A percentile compares a stretch with the other conserved stretches of the same genome.
These are phyloP conservation scores for Crocallis elinguaria DNA, from an alignment of 2,888 invertebrate genomes.

Conservation along the genomic window DNA sequence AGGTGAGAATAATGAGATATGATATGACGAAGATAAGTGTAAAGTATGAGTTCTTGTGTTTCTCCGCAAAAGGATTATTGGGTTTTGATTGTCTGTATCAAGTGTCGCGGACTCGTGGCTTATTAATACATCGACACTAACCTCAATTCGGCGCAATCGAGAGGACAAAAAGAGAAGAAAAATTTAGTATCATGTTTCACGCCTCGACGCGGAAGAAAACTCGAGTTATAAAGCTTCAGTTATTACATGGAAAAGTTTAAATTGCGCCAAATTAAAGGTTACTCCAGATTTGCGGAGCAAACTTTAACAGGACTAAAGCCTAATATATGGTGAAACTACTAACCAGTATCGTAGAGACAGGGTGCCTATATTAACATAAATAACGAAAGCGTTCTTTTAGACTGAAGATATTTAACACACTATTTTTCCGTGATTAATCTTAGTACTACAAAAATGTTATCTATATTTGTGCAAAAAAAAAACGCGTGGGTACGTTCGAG, in stretches of 20 bases:
- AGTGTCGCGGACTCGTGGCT: background rate
- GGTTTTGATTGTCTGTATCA: background rate
- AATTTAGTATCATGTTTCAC: slow-evolving; percentile 24
- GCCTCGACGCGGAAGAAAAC: slow-evolving; percentile 23
- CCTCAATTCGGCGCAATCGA: slow-evolving; percentile 1
- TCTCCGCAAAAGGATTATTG: background rate
- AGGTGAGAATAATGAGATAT: background rate
- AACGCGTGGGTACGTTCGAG: no score
- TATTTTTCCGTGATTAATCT: no score
- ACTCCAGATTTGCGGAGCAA: background rate
- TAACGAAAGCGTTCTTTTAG: no score
- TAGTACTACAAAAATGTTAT: no score
- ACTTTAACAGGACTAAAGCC: no score
- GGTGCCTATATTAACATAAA: no score
- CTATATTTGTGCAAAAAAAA: no score
- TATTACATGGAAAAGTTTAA: slow-evolving; percentile 28
- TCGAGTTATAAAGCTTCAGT: slow-evolving; percentile 29
- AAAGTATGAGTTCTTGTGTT: background rate
- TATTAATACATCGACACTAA: background rate
- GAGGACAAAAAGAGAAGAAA: slow-evolving; percentile 9
- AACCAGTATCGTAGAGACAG: no score
- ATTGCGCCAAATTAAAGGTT: slow-evolving; percentile 13
- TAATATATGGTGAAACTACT: no score
- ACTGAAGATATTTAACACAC: no score
- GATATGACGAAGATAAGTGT: background rate